Percentiles rank a stretch among this genome's conserved stretches.
These are phyloP conservation scores for Nothoprocta perdicaria DNA, from an alignment of 2,113 vertebrate genomes.

Conservation along the genomic window DNA sequence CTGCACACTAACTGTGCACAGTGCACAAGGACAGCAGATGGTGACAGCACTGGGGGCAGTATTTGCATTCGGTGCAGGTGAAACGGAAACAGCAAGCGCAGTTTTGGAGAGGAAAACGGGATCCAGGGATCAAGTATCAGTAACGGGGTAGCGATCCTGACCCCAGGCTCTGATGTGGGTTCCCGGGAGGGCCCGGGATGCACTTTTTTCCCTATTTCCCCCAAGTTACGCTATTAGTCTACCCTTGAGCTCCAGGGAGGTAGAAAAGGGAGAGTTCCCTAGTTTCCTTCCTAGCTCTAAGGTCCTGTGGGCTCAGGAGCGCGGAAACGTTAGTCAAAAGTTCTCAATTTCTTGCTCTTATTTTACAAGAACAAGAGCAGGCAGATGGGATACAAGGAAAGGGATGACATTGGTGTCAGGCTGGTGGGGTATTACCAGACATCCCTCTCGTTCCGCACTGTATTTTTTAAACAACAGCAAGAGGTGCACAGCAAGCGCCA, in stretches of 20 bases:
- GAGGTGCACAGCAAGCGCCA: neutral
- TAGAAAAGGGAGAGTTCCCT: neutral
- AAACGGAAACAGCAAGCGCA: too few species aligned
- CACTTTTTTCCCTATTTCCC: neutral
- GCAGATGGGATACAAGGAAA: too few species aligned
- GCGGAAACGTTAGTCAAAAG: neutral
- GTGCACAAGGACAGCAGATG: too few species aligned
- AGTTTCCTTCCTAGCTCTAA: neutral
- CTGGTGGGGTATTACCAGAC: neutral
- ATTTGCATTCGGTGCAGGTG: too few species aligned
- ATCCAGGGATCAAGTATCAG: neutral
- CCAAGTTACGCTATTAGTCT: neutral
- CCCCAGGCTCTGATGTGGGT: neutral
- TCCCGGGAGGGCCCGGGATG: neutral
- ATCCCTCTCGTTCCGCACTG: neutral
- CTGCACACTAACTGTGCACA: too few species aligned
- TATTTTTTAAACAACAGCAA: neutral
- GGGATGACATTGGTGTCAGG: neutral
- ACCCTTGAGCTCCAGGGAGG: neutral
- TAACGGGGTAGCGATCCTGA: neutral
- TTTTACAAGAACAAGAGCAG: too few species aligned
- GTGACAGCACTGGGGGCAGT: too few species aligned
- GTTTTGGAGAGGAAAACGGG: too few species aligned
- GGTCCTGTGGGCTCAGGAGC: neutral
- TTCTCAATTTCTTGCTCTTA: too few species aligned